A percentile compares a stretch with the other conserved stretches of the same genome.
phyloP scores from a whole-genome alignment of 2,888 invertebrate genomes.

The Alitta virens region DNA sequence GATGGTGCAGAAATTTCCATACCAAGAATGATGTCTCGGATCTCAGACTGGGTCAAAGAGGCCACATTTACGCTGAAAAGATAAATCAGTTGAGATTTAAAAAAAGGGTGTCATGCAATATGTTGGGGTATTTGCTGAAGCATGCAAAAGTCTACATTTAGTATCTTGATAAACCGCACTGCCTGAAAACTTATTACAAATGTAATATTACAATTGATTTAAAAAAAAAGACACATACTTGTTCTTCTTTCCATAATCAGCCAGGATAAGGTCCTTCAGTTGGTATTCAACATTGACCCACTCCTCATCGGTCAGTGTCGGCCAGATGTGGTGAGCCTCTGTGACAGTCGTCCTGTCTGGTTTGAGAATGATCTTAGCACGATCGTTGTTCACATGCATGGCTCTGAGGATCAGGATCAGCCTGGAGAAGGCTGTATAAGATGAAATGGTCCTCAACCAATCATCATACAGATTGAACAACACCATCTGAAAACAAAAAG shows the following conservation, averaged over 20 bases:
- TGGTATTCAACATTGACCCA: constrained; percentile 99
- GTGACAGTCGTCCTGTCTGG: constrained; percentile 99
- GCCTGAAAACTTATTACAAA: too few relatives aligned
- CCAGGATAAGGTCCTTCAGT: constrained; percentile 94
- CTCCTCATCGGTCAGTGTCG: constrained; percentile 93
- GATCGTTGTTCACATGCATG: constrained; percentile 96
- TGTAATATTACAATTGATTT: too few relatives aligned
- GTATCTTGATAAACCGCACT: too few relatives aligned
- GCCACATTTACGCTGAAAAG: constrained; percentile 86
- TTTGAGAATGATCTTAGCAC: constrained; percentile 96
- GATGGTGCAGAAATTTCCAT: constrained; percentile 99
- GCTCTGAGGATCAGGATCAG: constrained; percentile 94
- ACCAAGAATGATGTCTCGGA: constrained; percentile 96
- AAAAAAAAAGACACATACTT: constrained; percentile 66
- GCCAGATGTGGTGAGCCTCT: constrained; percentile 99
- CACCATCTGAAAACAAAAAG: constrained; percentile 74
- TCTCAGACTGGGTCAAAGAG: constrained; percentile 97
- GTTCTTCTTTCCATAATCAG: constrained; percentile 99
- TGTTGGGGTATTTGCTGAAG: too few relatives aligned
- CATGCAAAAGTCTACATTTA: too few relatives aligned
- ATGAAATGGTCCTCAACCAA: constrained; percentile 98
- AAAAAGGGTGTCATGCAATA: too few relatives aligned
- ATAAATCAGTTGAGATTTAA: too few relatives aligned
- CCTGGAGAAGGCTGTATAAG: constrained; percentile 97
- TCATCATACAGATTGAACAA: constrained; percentile 98